Evolutionary conservation across 2,888 invertebrate genomes (phyloP).

Genomic region (Clostera curtula): DNA sequence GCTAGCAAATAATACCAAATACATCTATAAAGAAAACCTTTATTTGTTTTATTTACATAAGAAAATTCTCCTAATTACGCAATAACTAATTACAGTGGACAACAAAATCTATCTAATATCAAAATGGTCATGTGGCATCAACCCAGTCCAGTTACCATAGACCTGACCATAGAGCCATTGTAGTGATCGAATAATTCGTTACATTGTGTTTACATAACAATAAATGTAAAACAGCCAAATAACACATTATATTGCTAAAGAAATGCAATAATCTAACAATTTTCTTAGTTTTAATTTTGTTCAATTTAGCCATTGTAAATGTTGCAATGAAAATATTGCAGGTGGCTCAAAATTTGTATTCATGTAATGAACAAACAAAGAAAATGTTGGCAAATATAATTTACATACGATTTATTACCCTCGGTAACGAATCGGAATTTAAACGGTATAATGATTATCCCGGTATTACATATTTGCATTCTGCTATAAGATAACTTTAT

Average conservation of each 20-base stretch:
- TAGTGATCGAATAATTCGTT: constrained; percentile 20
- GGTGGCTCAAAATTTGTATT: no score
- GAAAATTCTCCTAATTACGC: constrained; percentile 68
- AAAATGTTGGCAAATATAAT: no score
- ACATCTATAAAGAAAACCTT: constrained; percentile 58
- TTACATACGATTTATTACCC: no score
- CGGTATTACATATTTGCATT: no score
- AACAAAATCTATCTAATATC: constrained; percentile 67
- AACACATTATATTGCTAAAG: constrained; percentile 15
- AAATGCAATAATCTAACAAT: constrained; percentile 3
- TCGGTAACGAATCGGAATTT: no score
- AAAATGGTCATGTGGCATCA: constrained; percentile 48
- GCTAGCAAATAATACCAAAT: no score
- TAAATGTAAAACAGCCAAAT: constrained; percentile 13
- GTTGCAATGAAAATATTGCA: no score
- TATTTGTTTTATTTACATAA: constrained; percentile 71
- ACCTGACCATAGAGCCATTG: constrained; percentile 18
- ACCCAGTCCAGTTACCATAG: constrained; percentile 17
- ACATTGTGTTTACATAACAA: constrained; percentile 13
- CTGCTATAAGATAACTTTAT: no score
- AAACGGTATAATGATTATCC: no score
- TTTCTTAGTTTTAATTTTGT: no score
- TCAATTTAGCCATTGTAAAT: no score
- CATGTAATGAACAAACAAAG: no score
- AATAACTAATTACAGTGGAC: constrained; percentile 67